These are phyloP conservation scores for Clarias macrocephalus DNA, from an alignment of 2,113 vertebrate species.

Conservation along the genomic window DNA sequence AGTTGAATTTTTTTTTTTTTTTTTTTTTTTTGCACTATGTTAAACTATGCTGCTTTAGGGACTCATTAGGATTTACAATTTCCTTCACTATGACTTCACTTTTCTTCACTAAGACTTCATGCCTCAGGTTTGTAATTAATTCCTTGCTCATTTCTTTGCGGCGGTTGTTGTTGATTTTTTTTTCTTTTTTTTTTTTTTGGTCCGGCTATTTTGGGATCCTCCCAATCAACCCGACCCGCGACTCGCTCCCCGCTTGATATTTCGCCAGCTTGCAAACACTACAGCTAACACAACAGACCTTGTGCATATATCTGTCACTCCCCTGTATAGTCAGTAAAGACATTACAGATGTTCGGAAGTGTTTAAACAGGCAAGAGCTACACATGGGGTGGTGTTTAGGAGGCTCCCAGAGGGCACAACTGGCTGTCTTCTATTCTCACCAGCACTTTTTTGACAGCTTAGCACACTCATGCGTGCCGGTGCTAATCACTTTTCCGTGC, in stretches of 20 bases:
- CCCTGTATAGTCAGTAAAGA: neutral
- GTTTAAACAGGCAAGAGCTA: neutral
- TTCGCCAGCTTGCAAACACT: neutral
- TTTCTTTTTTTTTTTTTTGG: neutral
- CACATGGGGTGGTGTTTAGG: neutral
- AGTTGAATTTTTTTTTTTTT: neutral
- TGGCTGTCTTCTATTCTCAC: constrained; percentile 17
- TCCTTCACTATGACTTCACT: neutral
- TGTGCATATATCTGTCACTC: neutral
- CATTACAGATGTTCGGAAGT: neutral
- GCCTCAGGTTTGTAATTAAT: constrained; percentile 14
- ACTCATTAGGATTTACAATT: neutral
- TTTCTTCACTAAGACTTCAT: neutral
- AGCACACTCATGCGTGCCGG: constrained; percentile 22
- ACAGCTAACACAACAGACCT: neutral
- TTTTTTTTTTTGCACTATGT: neutral
- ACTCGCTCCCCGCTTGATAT: neutral
- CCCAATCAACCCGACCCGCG: neutral
- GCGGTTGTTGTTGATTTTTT: neutral
- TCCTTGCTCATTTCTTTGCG: neutral
- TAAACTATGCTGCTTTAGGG: constrained; percentile 9
- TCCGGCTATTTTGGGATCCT: neutral
- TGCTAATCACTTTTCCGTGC: constrained; percentile 33
- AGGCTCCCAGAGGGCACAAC: constrained; percentile 19
- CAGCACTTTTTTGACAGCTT: constrained; percentile 20